Percentiles rank a stretch among this genome's conserved stretches.
phyloP scores from a whole-genome alignment of 1,140 invertebrate genomes.

The Sminthurinus signatus region DNA sequence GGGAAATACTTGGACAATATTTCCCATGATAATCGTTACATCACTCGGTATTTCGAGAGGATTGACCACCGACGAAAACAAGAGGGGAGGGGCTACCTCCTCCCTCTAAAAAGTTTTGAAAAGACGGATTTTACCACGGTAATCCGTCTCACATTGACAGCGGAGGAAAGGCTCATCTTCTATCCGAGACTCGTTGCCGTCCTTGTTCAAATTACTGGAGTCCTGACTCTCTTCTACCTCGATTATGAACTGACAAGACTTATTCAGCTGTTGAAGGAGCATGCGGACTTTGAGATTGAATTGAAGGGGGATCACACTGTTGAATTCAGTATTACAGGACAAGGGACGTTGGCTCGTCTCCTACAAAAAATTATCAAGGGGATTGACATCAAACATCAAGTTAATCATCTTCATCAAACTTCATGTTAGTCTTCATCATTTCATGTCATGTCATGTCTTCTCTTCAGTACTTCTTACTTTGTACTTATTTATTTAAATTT shows the following conservation, averaged over 20 bases:
- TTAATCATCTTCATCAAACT: slow-evolving; percentile 25
- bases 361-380: slow-evolving; percentile 30
- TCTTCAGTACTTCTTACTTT: too few species aligned
- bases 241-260: slow-evolving; percentile 26
- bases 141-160: slow-evolving; percentile 13
- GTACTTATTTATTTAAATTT: neutral
- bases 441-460: slow-evolving; percentile 1
- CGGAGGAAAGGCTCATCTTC: slow-evolving; percentile 21
- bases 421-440: slow-evolving; percentile 23
- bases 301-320: slow-evolving; percentile 26
- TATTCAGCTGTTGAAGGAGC: slow-evolving; percentile 18
- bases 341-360: slow-evolving; percentile 30
- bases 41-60: slow-evolving; percentile 26
- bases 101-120: slow-evolving; percentile 36
- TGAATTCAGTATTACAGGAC: slow-evolving; percentile 23
- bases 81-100: slow-evolving; percentile 4
- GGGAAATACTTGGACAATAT: slow-evolving; percentile 27
- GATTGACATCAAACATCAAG: slow-evolving; percentile 26
- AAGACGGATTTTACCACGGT: slow-evolving; percentile 16
- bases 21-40: slow-evolving; percentile 36
- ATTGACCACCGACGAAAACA: slow-evolving; percentile 26
- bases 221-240: slow-evolving; percentile 20
- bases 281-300: slow-evolving; percentile 24
- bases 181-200: slow-evolving; percentile 8
- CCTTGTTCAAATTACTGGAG: slow-evolving; percentile 14